Conservation (phyloP, 2,113 vertebrate genomes). For the Ammodytes dubius region DNA sequence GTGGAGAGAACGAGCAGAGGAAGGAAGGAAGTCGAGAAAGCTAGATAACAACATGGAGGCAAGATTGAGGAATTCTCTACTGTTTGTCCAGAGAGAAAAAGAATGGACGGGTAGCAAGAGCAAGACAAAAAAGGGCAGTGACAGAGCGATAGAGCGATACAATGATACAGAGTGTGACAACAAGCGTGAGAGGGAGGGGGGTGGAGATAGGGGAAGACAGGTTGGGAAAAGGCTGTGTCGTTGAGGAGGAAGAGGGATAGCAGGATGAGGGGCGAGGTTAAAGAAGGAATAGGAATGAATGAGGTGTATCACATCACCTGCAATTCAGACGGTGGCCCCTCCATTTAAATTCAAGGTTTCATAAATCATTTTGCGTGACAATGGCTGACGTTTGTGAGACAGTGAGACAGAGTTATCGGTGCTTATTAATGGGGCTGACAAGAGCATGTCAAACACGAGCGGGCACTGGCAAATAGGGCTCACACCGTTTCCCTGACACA, state of each 20-base stretch:
- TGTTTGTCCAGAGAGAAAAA: slow-evolving; percentile 48
- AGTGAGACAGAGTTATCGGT: slow-evolving; percentile 58
- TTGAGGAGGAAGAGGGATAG: slow-evolving; percentile 16
- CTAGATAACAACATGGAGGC: slow-evolving; percentile 46
- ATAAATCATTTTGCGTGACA: slow-evolving; percentile 67
- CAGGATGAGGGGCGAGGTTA: slow-evolving; percentile 31
- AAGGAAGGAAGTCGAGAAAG: slow-evolving; percentile 36
- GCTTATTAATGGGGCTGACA: slow-evolving; percentile 72
- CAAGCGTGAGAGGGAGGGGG: slow-evolving; percentile 34
- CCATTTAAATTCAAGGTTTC: slow-evolving; percentile 58
- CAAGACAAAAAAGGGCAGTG: slow-evolving; percentile 44
- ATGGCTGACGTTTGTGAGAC: slow-evolving; percentile 32
- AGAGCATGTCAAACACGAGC: slow-evolving; percentile 69
- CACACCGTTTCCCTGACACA: slow-evolving; percentile 46
- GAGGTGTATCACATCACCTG: slow-evolving; percentile 47
- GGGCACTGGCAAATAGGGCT: slow-evolving; percentile 43
- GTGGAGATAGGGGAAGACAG: slow-evolving; percentile 25
- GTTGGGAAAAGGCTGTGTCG: slow-evolving; percentile 31
- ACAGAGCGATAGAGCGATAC: slow-evolving; percentile 5
- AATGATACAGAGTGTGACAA: slow-evolving; percentile 48
- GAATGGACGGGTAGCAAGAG: not conserved
- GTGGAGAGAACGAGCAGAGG: slow-evolving; percentile 35
- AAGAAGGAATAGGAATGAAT: slow-evolving; percentile 45
- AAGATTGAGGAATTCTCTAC: slow-evolving; percentile 22
- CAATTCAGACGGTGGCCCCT: slow-evolving; percentile 49